These are phyloP conservation scores for Cryptotermes secundus DNA, from an alignment of 1,140 invertebrate genomes.

Conservation along the genomic window DNA sequence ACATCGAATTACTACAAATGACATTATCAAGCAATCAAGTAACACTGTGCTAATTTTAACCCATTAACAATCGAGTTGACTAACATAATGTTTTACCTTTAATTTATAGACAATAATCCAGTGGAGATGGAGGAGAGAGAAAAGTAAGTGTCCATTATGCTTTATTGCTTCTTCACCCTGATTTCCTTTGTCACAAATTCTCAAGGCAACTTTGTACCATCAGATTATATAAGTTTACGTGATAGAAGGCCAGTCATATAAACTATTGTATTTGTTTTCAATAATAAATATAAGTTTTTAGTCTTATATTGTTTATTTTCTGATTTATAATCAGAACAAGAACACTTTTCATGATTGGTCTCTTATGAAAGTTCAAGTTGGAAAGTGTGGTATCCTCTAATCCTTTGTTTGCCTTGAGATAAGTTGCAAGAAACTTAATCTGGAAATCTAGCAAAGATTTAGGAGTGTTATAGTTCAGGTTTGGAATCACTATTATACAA, in stretches of 20 bases:
- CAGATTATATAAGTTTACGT: not conserved
- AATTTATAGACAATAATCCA: conserved; percentile 68
- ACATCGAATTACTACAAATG: conserved; percentile 22
- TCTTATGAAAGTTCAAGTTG: not conserved
- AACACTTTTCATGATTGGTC: not conserved
- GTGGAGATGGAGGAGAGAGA: conserved; percentile 78
- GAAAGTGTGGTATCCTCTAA: not conserved
- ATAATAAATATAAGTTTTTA: not conserved
- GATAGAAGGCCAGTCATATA: not conserved
- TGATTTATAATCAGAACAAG: not conserved
- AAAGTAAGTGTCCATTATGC: conserved; percentile 68
- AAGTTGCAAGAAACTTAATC: not conserved
- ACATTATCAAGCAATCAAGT: conserved; percentile 24
- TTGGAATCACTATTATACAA: not conserved
- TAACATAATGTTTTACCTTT: conserved; percentile 36
- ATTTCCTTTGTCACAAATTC: not conserved
- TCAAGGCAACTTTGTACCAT: not conserved
- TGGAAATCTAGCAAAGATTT: not conserved
- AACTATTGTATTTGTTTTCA: not conserved
- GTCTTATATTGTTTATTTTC: not conserved
- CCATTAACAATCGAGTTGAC: conserved; percentile 33
- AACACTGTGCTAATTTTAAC: conserved; percentile 23
- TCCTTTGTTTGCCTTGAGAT: not conserved
- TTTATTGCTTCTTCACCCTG: conserved; percentile 9
- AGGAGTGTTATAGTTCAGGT: not conserved